phyloP scores from a whole-genome alignment of 2,113 vertebrate genomes.

The Gavialis gangeticus region DNA sequence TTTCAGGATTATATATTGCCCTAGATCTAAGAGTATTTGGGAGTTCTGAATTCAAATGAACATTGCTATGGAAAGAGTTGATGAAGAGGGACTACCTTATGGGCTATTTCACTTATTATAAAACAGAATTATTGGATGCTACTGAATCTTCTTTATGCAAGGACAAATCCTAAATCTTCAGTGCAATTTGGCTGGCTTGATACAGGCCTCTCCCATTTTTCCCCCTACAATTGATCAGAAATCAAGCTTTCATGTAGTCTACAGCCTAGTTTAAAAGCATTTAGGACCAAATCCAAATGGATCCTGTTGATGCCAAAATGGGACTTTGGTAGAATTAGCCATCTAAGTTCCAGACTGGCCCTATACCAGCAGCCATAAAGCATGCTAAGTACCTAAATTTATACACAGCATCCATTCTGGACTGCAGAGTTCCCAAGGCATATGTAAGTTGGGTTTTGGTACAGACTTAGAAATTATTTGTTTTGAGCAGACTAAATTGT shows the following conservation, averaged over 20 bases:
- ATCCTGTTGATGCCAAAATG: no score
- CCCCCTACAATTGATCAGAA: neutral
- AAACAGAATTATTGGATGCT: neutral
- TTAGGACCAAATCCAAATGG: neutral
- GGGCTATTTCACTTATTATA: neutral
- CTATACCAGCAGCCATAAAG: no score
- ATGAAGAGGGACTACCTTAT: neutral
- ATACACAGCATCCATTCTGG: no score
- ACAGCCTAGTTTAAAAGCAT: slow-evolving; percentile 12
- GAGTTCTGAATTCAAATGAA: slow-evolving; percentile 33
- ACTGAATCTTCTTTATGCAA: neutral
- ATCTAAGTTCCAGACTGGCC: no score
- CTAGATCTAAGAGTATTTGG: neutral
- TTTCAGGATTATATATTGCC: neutral
- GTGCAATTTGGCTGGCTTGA: neutral
- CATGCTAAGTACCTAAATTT: no score
- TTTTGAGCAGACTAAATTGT: no score
- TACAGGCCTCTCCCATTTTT: neutral
- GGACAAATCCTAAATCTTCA: slow-evolving; percentile 16
- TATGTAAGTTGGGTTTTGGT: no score
- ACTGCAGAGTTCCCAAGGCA: no score
- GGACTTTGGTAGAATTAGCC: no score
- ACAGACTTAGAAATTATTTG: no score
- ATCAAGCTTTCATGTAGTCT: neutral
- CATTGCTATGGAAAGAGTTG: neutral